Evolutionary conservation across 1,140 invertebrate species (phyloP).

Genomic region (fruit fly (Drosophila melanogaster)): Release_6_plus_ISO1_MT NT_033779.5:20918501-20919000

Average conservation of each 20-base stretch:
- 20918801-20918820: no score
- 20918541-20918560: conserved; percentile 10
- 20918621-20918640: conserved; percentile 31
- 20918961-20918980: neutral
- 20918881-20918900: conserved; percentile 28
- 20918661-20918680: conserved; percentile 14
- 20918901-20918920: neutral
- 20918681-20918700: conserved; percentile 37
- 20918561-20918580: conserved; percentile 36
- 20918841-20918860: conserved; percentile 34
- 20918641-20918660: conserved; percentile 17
- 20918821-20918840: conserved; percentile 15
- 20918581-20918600: conserved; percentile 6
- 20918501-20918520: conserved; percentile 40
- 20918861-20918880: conserved; percentile 13
- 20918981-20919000: neutral
- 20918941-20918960: neutral
- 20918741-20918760: conserved; percentile 40
- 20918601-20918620: conserved; percentile 5
- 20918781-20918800: neutral
- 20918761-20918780: neutral
- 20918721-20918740: conserved; percentile 45
- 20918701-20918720: conserved; percentile 46
- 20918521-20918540: conserved; percentile 14
- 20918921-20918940: neutral